Evolutionary conservation across 2,113 vertebrate species (phyloP), one percentile per base, ranked within the genome.

Genomic region (Ceuthmochares aereus): DNA sequence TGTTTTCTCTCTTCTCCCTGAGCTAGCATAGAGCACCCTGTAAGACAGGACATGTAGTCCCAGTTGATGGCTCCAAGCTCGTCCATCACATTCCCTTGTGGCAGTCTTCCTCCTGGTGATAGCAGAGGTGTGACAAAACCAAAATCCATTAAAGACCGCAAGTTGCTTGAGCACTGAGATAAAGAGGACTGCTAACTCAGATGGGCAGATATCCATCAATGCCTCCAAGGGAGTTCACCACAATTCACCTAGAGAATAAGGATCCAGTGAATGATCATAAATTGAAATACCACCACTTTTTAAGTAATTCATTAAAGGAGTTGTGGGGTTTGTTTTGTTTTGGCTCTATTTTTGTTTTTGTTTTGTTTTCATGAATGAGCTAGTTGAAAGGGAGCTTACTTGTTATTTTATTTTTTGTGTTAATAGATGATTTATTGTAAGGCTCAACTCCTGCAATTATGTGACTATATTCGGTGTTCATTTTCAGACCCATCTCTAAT

Each of bases 291-390:
- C 45, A 47, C 14, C 8, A 2, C 22, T 80, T 30, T 12, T 70
- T 40, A 59, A 88, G 34, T 21, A 25, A 29, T 49, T 34, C 5
- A 29, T 82, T 74, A 16, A 60, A 29, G 6, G 40, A 8, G 1
- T 26, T 68, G 11, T 21, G 54, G 4, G 7, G 3, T 76, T 63
- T 23, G 5, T 3, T 60, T 59, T 36, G 2, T 49, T 49, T 49
- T 22, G 10, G 47, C 14, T 45, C 18, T 45, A 19, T 0, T 19
- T n/a, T 68, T 9, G 3, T n/a, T 55, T 27, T 7, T 1, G 1
- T 7, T 32, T 43, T 21, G 21, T 22, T 49, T 47, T 5, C 36
- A 12, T 30, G 3, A 36, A 43, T 40, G 5, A 60, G 18, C 4
- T 27, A 22, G 6, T 34, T 55, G n/a, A 78, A 77, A 69, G 4